Evolutionary conservation across 2,888 invertebrate species (phyloP), one percentile per base, ranked within the genome.

Genomic region (Papilio protenor): DNA sequence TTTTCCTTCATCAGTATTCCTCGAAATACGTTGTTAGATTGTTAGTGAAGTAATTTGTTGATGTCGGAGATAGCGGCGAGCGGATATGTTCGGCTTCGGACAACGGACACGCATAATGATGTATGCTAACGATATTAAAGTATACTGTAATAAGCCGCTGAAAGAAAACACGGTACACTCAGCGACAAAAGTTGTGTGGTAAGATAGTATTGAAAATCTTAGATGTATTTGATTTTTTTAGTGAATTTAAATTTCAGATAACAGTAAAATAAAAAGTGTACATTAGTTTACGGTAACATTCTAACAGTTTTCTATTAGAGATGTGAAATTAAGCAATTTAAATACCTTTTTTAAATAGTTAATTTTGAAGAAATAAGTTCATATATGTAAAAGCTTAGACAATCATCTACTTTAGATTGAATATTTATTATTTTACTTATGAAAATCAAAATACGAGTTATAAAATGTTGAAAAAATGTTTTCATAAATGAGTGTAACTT

Each of bases 121-220:
- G 90, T 91, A 89, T 90, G 89, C 89, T 87, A 86, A 90, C 89
- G 85, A 90, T 88, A 89, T 86, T 90, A 89, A 89, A 90, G 87
- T 88, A 87, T 90, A 92, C 87, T 84, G 86, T 91, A 91, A 92
- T 91, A 92, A 91, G 88, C 85, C 83, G 82, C 87, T 87, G 88
- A 88, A 89, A 89, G 89, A 88, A 87, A 87, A 88, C 85, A 85
- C 78, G 81, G 87, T 90, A 91, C 88, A 82, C 82, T 79, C 82
- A 83, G 83, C 75, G 61, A 45, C 80, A 79, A 79, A 84, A 80
- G 79, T 82, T 79, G 40, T 45, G 73, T 14, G 45, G 45, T 45
- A n/a, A 45, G n/a, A 40, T 18, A 18, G 2, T 1, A 55, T 21
- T 12, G 1, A 23, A 59, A 4, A 59, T 23, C 12, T 2, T n/a